These are phyloP conservation scores for Leucoraja erinaceus DNA, from an alignment of 2,113 vertebrate genomes.

Conservation along the genomic window DNA sequence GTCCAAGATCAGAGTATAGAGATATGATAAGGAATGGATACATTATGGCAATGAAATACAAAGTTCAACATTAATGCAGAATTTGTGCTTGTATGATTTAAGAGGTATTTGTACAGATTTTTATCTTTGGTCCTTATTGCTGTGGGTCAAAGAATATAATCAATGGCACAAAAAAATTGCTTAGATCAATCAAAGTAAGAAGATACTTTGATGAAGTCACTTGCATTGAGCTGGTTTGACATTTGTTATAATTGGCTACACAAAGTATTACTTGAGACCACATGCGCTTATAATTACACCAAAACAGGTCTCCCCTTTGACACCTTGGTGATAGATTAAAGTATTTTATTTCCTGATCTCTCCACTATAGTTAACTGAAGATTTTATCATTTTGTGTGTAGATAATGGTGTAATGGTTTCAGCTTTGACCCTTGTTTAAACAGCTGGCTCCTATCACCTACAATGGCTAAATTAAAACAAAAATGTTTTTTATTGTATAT, in stretches of 20 bases:
- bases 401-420: not conserved
- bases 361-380: not conserved
- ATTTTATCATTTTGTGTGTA: not conserved
- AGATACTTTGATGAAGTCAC: not conserved
- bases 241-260: not conserved
- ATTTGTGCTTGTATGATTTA: not conserved
- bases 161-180: not conserved
- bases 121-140: not conserved
- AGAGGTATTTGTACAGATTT: not conserved
- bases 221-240: not conserved
- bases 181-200: not conserved
- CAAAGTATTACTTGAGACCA: not conserved
- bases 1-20: too few species aligned
- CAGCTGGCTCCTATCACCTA: not conserved
- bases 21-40: too few species aligned
- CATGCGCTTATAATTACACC: not conserved
- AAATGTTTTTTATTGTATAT: not conserved
- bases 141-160: not conserved
- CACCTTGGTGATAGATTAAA: slow-evolving; percentile 25
- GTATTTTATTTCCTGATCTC: not conserved
- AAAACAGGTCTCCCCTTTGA: not conserved
- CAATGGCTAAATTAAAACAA: not conserved
- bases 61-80: not conserved
- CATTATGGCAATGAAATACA: not conserved
- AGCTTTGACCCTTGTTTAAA: not conserved